phyloP scores from a whole-genome alignment of 2,113 vertebrate species.

The Polypterus senegalus region DNA sequence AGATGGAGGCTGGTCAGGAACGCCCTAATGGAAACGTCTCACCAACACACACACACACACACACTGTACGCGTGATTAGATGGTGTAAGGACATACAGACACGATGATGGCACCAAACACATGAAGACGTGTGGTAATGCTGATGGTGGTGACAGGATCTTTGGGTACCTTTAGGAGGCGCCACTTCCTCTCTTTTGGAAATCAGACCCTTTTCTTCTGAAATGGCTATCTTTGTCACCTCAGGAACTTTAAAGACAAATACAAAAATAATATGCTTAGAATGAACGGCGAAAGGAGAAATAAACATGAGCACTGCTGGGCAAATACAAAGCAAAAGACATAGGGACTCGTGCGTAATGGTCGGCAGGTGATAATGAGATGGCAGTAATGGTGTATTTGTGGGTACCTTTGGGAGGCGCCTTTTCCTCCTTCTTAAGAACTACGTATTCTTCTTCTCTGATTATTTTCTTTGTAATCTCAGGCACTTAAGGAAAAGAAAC shows the following conservation, averaged over 20 bases:
- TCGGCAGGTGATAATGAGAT: too few species aligned
- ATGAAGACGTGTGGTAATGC: too few species aligned
- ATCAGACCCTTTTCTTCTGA: slow-evolving; percentile 44
- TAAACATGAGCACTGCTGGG: not conserved
- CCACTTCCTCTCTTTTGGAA: slow-evolving; percentile 38
- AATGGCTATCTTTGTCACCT: slow-evolving; percentile 36
- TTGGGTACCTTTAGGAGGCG: slow-evolving; percentile 43
- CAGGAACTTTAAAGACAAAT: slow-evolving; percentile 46
- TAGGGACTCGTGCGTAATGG: too few species aligned
- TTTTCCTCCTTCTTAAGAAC: slow-evolving; percentile 28
- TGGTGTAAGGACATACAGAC: too few species aligned
- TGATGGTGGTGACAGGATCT: too few species aligned
- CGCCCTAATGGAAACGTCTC: too few species aligned
- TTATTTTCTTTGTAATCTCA: slow-evolving; percentile 42
- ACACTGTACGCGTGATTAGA: too few species aligned
- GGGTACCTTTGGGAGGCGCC: slow-evolving; percentile 48
- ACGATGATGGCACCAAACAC: too few species aligned
- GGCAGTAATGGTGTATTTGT: not conserved
- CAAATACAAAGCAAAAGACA: too few species aligned
- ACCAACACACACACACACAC: too few species aligned
- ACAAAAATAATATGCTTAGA: too few species aligned
- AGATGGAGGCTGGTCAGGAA: not conserved
- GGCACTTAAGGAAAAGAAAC: slow-evolving; percentile 41
- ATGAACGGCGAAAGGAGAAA: too few species aligned
- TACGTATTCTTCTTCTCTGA: slow-evolving; percentile 30